Evolutionary conservation across 2,888 invertebrate species (phyloP).

Genomic region (Escarpia spicata): DNA sequence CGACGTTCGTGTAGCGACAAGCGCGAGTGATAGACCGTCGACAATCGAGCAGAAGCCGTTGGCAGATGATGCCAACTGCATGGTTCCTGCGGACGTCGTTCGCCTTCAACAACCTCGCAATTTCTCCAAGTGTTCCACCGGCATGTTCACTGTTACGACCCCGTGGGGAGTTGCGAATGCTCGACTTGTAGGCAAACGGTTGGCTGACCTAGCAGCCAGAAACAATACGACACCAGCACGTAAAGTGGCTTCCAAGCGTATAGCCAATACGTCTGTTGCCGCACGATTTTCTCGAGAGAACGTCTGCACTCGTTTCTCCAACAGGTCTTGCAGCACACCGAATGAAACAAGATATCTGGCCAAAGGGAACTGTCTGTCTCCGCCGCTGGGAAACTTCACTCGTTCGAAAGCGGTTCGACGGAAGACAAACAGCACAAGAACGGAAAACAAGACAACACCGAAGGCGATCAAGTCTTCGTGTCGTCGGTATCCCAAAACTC

Average conservation of each 20-base stretch:
- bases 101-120: background rate
- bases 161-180: background rate
- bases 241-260: background rate
- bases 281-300: background rate
- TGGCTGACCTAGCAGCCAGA: background rate
- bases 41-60: background rate
- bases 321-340: background rate
- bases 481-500: background rate
- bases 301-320: background rate
- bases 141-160: background rate
- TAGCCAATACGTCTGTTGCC: background rate
- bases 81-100: background rate
- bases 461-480: background rate
- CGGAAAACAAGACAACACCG: background rate
- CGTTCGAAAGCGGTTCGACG: background rate
- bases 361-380: background rate
- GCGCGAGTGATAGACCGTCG: background rate
- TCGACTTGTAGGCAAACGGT: background rate
- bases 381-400: background rate
- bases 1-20: too few relatives aligned
- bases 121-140: background rate
- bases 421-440: background rate
- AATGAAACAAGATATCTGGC: background rate
- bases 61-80: background rate
- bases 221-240: background rate